These are phyloP conservation scores for Palythoa grandiflora DNA, from an alignment of 92 coral and sea anemone genomes.

Conservation along the genomic window DNA sequence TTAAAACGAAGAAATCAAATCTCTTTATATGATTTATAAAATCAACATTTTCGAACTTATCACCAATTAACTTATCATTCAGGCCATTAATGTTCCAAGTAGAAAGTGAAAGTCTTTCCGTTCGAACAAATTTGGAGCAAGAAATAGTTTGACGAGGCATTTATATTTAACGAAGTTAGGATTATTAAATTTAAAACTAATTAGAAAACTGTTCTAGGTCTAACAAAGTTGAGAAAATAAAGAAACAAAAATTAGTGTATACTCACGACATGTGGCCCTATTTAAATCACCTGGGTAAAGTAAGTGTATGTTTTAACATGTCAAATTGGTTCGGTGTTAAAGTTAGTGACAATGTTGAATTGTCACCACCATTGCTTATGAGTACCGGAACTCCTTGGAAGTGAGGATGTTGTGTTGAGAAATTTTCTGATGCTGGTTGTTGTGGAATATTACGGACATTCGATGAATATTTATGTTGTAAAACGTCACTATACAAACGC, in stretches of 20 bases:
- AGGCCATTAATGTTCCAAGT: conserved; percentile 7
- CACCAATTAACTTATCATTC: neutral
- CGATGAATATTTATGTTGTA: neutral
- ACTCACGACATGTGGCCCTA: neutral
- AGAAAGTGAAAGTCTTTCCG: neutral
- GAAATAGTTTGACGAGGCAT: neutral
- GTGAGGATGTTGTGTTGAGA: neutral
- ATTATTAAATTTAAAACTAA: neutral
- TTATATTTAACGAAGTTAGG: neutral
- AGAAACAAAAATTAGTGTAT: neutral
- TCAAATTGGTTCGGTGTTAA: neutral
- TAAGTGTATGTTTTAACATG: neutral
- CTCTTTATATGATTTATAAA: conserved; percentile 1
- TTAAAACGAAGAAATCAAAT: conserved; percentile 26
- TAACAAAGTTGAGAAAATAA: no score
- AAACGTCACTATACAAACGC: conserved; percentile 1
- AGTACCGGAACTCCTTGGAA: neutral
- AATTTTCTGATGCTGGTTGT: neutral
- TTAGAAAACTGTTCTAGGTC: neutral
- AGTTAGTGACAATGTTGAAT: neutral
- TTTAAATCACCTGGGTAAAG: neutral
- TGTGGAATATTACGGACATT: neutral
- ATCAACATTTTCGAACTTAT: conserved; percentile 34
- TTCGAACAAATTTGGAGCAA: neutral
- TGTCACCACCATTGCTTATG: neutral